Evolutionary conservation across 1,140 invertebrate species (phyloP), one percentile per base, ranked within the genome.

Genomic region (Ips typographus): DNA sequence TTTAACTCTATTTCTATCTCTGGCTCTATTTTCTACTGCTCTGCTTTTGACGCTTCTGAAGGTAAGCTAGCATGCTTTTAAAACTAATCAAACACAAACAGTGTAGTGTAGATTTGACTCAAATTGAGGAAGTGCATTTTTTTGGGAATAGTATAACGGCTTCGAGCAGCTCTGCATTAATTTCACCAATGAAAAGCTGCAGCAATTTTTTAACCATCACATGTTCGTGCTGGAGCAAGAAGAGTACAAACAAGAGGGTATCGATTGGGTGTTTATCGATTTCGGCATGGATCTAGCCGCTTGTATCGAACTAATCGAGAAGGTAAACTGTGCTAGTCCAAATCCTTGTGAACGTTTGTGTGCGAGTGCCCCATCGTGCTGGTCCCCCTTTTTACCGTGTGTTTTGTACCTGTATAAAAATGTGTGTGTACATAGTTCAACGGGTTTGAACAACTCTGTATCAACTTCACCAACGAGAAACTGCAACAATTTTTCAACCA

Each of bases 141-240:
- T 22, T 22, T 22, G 22, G 22, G 22, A 66, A 79, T 86, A 94
- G 92, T 94, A 85, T 86, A 98, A 98, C 86, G 94, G 94, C 79
- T 98, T 98, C 84, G 96, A 98, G 83, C 96, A 98, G 87, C 87
- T 98, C 82, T 92, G 96, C 86, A 98, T 98, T 90, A 97, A 97
- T 88, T 96, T 96, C 85, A 96, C 94, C 82, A 97, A 97, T 83
- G 94, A 97, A 83, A 94, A 95, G 85, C 87, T 96, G 72, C 94
- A 97, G 85, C 94, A 96, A 85, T 96, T 96, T 88, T 96, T 96
- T 90, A 96, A 96, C 85, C 94, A 96, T 84, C 93, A 95, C 88
- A 97, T 96, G 94, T 96, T 97, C 84, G 94, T 96, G 73, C 88
- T 96, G 80, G 95, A 97, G 85, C 94, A 96, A 90, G 93, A 95